Evolutionary conservation across 2,113 vertebrate species (phyloP), one percentile per base, ranked within the genome.

Genomic region (Rhinogobius similis): DNA sequence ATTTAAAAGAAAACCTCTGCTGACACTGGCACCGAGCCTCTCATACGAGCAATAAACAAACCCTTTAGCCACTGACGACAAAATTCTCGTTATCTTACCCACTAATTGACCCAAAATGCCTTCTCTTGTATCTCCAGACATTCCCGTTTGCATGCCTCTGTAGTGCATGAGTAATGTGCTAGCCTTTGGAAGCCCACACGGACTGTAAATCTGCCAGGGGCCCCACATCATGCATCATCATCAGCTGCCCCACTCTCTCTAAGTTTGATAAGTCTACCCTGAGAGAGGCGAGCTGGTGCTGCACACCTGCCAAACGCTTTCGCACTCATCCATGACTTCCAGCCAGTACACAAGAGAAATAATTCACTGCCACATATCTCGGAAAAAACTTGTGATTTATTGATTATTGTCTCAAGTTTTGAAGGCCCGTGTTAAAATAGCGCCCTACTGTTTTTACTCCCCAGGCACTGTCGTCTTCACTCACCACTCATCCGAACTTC

Each of bases 401-500:
- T 55, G 46, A 61, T 74, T 56, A 68, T 68, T 10, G 20, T 81
- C 48, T 20, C 64, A 0, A 1, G 56, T 11, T 53, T 39, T 68
- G 61, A 63, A 43, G 12, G 44, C 50, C 39, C 1, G 21, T 4
- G 14, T 23, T 66, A 20, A 32, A 70, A 64, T 20, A 41, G 21
- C 56, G 56, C 64, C 68, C 27, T 50, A 46, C 24, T 53, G 10
- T 58, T 55, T 58, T 43, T 20, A 10, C 63, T 72, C 63, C 69
- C 66, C 10, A 0, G 67, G 72, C 24, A 27, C 27, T 48, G 39
- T 67, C 29, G 1, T 2, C 32, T 65, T 50, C 18, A 39, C 1
- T 58, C 46, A 36, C 63, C 12, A n/a, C 72, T 66, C 64, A 39
- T 69, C 29, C 62, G 21, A 48, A 74, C 59, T 64, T 70, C 18